These are phyloP conservation scores for Lucilia sericata DNA, from an alignment of 1,140 invertebrate species.

Conservation along the genomic window DNA sequence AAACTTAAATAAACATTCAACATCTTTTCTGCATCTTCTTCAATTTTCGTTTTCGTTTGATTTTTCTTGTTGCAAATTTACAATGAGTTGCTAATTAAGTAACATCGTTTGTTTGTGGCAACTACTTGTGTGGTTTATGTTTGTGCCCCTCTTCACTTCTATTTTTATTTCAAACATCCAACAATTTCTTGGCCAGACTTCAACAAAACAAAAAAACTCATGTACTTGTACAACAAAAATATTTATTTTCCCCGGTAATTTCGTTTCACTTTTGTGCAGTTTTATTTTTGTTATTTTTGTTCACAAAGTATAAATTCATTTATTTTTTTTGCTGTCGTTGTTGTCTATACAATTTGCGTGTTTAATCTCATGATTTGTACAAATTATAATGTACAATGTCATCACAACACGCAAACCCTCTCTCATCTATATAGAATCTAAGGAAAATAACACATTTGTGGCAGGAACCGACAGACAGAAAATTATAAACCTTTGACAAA, in stretches of 20 bases:
- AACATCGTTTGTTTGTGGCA: background rate
- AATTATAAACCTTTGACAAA: conserved; percentile 12
- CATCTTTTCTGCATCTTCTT: background rate
- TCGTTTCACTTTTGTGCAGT: conserved; percentile 5
- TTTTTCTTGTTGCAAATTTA: conserved; percentile 11
- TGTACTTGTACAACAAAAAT: background rate
- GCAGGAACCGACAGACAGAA: background rate
- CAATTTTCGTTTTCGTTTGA: background rate
- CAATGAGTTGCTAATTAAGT: conserved; percentile 42
- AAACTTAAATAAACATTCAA: background rate
- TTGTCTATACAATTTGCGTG: conserved; percentile 20
- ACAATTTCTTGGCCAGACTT: background rate
- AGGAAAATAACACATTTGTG: background rate
- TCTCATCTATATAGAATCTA: background rate
- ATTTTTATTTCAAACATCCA: background rate
- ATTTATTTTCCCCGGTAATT: conserved; percentile 19
- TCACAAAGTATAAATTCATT: background rate
- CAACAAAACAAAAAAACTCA: background rate
- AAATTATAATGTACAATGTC: conserved; percentile 42
- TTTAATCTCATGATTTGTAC: conserved; percentile 43
- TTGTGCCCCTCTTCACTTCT: background rate
- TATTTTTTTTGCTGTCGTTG: conserved; percentile 1
- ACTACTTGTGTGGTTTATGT: background rate
- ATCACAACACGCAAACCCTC: conserved; percentile 39
- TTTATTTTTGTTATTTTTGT: background rate